These are phyloP conservation scores for Drosophila obscura DNA, from an alignment of 1,140 invertebrate genomes.

Conservation along the genomic window DNA sequence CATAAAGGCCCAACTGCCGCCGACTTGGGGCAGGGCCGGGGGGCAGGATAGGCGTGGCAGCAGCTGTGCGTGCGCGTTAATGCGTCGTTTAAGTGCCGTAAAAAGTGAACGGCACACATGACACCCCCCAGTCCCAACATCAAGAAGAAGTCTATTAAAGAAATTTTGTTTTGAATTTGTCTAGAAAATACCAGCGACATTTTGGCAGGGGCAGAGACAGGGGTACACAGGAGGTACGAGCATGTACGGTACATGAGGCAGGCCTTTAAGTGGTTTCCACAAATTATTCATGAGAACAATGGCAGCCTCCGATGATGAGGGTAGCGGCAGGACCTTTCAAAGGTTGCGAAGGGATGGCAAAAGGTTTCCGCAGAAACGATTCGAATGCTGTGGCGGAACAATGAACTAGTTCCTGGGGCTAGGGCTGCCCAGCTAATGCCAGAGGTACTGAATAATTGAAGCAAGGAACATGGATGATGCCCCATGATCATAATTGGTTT, in stretches of 20 bases:
- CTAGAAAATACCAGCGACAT: slow-evolving; percentile 67
- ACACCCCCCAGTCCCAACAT: slow-evolving; percentile 14
- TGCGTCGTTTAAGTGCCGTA: slow-evolving; percentile 81
- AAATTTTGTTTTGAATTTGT: slow-evolving; percentile 77
- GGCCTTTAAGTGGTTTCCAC: slow-evolving; percentile 72
- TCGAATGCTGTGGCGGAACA: background rate
- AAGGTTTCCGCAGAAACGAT: slow-evolving; percentile 28
- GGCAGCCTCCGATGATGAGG: background rate
- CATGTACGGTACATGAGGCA: background rate
- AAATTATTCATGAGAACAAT: slow-evolving; percentile 79
- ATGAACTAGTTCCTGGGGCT: background rate
- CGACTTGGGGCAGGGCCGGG: slow-evolving; percentile 30
- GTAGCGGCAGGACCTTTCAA: background rate
- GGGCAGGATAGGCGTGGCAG: slow-evolving; percentile 40
- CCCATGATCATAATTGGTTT: slow-evolving; percentile 67
- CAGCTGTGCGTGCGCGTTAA: slow-evolving; percentile 79
- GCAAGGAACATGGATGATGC: background rate
- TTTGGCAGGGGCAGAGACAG: slow-evolving; percentile 18
- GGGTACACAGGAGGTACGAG: too few relatives aligned
- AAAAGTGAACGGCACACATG: slow-evolving; percentile 72
- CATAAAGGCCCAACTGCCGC: slow-evolving; percentile 66
- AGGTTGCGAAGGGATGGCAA: slow-evolving; percentile 15
- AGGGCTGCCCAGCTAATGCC: background rate
- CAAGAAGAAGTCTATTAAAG: slow-evolving; percentile 70
- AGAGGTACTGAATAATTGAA: background rate